Evolutionary conservation across 53 echinoderm and acorn worm species (phyloP).

Genomic region (Arbacia lixula): DNA sequence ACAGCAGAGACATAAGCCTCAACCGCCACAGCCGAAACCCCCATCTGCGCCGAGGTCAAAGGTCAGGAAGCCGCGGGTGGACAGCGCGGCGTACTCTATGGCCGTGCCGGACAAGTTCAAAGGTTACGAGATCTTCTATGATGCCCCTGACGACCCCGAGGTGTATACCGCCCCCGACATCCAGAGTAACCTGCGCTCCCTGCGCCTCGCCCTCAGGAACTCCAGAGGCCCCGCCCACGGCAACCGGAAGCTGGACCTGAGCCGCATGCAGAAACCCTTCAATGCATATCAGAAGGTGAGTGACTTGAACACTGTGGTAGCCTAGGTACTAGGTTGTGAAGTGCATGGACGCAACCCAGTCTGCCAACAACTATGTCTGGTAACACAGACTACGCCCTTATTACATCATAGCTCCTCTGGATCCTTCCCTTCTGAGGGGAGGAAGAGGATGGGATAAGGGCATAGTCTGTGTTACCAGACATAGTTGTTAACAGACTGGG

Average conservation of each 20-base stretch:
- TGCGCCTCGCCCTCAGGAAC: constrained; percentile 84
- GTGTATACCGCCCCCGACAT: constrained; percentile 72
- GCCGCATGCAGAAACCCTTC: constrained; percentile 93
- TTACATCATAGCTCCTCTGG: too few relatives aligned
- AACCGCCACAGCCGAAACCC: constrained; percentile 30
- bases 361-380: too few relatives aligned
- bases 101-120: constrained; percentile 85
- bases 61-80: constrained; percentile 50
- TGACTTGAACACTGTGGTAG: too few relatives aligned
- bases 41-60: constrained; percentile 2
- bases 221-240: constrained; percentile 60
- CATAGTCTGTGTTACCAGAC: too few relatives aligned
- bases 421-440: too few relatives aligned
- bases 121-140: constrained; percentile 91
- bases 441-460: too few relatives aligned
- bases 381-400: too few relatives aligned
- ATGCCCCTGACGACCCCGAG: constrained; percentile 77
- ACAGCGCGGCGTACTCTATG: constrained; percentile 86
- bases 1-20: too few relatives aligned
- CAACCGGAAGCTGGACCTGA: constrained; percentile 84
- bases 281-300: constrained; percentile 85
- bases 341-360: too few relatives aligned
- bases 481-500: too few relatives aligned
- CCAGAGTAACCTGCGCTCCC: constrained; percentile 90
- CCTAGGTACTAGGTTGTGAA: too few relatives aligned